Percentiles rank a stretch among this genome's conserved stretches.
phyloP scores from a whole-genome alignment of 2,797 vertebrate species.

The Yasuhikotakia modesta region DNA sequence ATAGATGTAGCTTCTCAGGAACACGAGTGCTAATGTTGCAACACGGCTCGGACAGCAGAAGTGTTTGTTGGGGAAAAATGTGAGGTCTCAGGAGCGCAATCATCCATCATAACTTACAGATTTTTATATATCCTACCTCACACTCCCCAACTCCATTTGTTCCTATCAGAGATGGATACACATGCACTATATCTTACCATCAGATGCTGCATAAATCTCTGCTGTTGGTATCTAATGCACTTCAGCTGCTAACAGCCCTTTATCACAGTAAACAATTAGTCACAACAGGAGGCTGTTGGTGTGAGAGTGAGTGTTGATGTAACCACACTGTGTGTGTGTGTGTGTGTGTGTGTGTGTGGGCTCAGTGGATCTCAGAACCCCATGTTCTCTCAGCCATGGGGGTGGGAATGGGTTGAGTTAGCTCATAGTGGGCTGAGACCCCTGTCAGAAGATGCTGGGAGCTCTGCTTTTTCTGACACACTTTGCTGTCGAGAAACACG shows the following conservation, averaged over 20 bases:
- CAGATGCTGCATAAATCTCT: conserved; percentile 20
- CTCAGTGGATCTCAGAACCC: conserved; percentile 22
- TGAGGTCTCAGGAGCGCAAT: neutral
- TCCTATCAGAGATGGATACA: neutral
- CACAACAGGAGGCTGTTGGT: conserved; percentile 51
- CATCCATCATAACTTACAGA: too few species aligned
- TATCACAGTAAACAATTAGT: conserved; percentile 53
- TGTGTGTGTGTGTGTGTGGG: conserved; percentile 17
- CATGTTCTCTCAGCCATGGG: conserved; percentile 8
- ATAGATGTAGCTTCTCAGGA: neutral
- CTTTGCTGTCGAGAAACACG: conserved; percentile 13
- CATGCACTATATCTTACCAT: neutral
- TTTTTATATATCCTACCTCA: neutral
- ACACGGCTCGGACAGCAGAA: neutral
- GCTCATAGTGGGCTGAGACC: conserved; percentile 25
- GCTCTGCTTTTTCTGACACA: conserved; percentile 16
- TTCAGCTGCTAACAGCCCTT: conserved; percentile 47
- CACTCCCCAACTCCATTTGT: too few species aligned
- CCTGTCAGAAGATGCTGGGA: conserved; percentile 18
- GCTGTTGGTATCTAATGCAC: conserved; percentile 39
- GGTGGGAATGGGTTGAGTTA: conserved; percentile 28
- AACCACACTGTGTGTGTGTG: conserved; percentile 25
- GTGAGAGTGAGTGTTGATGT: conserved; percentile 46
- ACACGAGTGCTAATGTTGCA: neutral
- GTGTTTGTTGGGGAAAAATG: conserved; percentile 6